A percentile compares a stretch with the other conserved stretches of the same genome.
Evolutionary conservation across 2,888 invertebrate genomes (phyloP).

Genomic region (Conus canariensis): DNA sequence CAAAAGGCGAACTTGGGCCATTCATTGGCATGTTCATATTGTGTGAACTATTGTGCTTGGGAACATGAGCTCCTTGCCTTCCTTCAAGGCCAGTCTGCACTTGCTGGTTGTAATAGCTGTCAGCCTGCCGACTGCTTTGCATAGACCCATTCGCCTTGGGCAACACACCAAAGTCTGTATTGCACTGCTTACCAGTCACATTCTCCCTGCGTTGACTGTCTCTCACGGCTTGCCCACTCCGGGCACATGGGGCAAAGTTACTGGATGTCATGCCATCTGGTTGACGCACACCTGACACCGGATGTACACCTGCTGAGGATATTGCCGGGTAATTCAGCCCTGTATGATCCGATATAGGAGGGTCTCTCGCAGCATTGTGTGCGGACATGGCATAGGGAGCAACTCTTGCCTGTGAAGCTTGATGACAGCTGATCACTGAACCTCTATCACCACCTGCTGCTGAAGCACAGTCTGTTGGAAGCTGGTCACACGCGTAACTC

Average conservation of each 20-base stretch:
- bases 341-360: slow-evolving; percentile 30
- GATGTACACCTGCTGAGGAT: neutral
- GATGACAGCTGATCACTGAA: slow-evolving; percentile 54
- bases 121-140: neutral
- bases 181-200: neutral
- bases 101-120: neutral
- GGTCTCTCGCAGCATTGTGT: slow-evolving; percentile 41
- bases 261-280: slow-evolving; percentile 45
- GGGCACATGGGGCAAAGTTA: slow-evolving; percentile 50
- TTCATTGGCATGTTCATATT: neutral
- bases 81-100: neutral
- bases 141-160: neutral
- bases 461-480: slow-evolving; percentile 61
- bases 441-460: neutral
- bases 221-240: slow-evolving; percentile 12
- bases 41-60: neutral
- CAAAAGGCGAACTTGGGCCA: neutral
- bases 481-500: slow-evolving; percentile 48
- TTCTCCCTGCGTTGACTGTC: neutral
- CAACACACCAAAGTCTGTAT: neutral
- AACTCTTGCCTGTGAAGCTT: slow-evolving; percentile 66
- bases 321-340: slow-evolving; percentile 45
- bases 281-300: neutral
- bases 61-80: neutral
- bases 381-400: slow-evolving; percentile 71